Conservation (phyloP, 2,888 invertebrate genomes). For the Drosophila cyrtoloma region DNA sequence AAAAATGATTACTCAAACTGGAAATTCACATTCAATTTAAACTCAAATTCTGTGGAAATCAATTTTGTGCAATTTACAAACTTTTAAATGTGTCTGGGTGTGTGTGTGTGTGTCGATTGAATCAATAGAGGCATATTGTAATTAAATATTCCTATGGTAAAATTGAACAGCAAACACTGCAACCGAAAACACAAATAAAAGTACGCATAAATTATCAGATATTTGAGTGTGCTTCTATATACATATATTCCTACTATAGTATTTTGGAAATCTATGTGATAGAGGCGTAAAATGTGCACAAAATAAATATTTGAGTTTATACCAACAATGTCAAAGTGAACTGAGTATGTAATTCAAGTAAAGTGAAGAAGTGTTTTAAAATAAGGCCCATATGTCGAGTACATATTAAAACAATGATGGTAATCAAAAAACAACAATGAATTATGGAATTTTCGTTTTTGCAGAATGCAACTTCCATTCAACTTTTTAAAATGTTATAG, state of each 20-base stretch:
- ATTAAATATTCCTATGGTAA: constrained; percentile 69
- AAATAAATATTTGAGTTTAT: constrained; percentile 49
- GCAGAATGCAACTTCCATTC: neutral
- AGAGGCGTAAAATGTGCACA: constrained; percentile 43
- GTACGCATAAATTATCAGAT: constrained; percentile 30
- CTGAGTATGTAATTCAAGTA: constrained; percentile 23
- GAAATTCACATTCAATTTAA: constrained; percentile 35
- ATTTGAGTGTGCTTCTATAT: constrained; percentile 1
- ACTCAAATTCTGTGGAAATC: constrained; percentile 34
- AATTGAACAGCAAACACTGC: constrained; percentile 55
- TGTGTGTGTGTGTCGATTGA: constrained; percentile 42
- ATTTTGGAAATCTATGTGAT: constrained; percentile 15
- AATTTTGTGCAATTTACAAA: constrained; percentile 17
- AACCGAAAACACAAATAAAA: constrained; percentile 25
- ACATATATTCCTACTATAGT: neutral
- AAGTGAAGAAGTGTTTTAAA: neutral
- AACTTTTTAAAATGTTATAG: neutral
- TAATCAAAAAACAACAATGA: neutral
- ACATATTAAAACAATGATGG: neutral
- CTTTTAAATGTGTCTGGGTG: neutral
- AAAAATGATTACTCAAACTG: constrained; percentile 7
- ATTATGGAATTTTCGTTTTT: neutral
- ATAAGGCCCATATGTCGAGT: neutral
- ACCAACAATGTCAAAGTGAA: constrained; percentile 43
- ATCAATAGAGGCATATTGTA: constrained; percentile 63